These are phyloP conservation scores for Apostichopus californicus DNA, from an alignment of 35 echinoderm and acorn worm genomes.

Conservation along the genomic window DNA sequence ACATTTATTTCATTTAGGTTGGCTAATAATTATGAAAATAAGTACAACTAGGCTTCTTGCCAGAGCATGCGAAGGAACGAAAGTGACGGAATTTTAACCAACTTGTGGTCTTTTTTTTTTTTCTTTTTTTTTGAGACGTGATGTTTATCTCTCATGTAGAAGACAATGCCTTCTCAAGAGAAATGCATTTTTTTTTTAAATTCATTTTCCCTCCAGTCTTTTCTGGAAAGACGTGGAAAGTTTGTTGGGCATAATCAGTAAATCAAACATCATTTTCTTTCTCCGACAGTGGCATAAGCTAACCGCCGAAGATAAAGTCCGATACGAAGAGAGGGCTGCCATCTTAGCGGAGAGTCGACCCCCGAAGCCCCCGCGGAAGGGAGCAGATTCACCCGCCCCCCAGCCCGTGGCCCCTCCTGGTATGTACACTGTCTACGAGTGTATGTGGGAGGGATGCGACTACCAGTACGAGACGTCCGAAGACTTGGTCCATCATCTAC, in stretches of 20 bases:
- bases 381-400: constrained; percentile 40
- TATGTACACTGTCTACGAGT: constrained; percentile 77
- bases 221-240: no score
- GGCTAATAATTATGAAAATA: no score
- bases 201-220: no score
- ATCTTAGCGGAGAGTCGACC: constrained; percentile 65
- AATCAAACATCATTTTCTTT: not conserved
- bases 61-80: no score
- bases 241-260: not conserved
- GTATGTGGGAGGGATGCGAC: constrained; percentile 91
- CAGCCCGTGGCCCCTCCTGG: constrained; percentile 40
- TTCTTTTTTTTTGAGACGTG: no score
- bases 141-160: no score
- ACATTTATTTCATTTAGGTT: no score
- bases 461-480: constrained; percentile 86
- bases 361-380: constrained; percentile 58
- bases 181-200: no score
- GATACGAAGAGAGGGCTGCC: constrained; percentile 80
- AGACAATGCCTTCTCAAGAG: no score
- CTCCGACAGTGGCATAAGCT: constrained; percentile 83
- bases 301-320: constrained; percentile 65
- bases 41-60: no score
- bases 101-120: no score
- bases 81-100: no score
- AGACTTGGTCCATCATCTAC: constrained; percentile 74